phyloP scores from a whole-genome alignment of 2,113 vertebrate genomes.

The Seriola dumerili region DNA sequence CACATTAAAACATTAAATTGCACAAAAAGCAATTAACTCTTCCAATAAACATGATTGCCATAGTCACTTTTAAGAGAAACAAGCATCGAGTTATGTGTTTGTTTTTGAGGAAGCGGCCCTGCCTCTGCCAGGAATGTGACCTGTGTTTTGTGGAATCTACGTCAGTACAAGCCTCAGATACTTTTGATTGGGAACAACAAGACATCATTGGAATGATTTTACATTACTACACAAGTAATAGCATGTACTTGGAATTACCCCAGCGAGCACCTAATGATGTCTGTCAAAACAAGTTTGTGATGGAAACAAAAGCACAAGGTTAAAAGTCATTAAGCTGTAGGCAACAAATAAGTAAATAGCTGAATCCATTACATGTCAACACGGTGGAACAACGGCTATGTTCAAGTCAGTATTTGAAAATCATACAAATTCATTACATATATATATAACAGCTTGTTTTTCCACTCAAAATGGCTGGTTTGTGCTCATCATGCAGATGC shows the following conservation, averaged over 20 bases:
- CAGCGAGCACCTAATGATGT: not conserved
- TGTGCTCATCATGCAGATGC: too few species aligned
- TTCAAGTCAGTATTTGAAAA: not conserved
- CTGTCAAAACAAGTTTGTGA: slow-evolving; percentile 51
- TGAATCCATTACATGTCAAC: not conserved
- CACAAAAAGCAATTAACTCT: not conserved
- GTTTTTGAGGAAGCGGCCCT: not conserved
- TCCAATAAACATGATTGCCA: not conserved
- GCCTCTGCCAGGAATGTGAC: slow-evolving; percentile 10
- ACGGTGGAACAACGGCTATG: not conserved
- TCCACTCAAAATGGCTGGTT: too few species aligned
- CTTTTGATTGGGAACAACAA: slow-evolving; percentile 4
- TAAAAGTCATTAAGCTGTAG: not conserved
- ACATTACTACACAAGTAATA: slow-evolving; percentile 26
- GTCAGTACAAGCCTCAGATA: slow-evolving; percentile 6
- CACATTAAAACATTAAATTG: not conserved
- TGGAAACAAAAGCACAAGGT: slow-evolving; percentile 23
- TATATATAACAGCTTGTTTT: not conserved
- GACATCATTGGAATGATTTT: not conserved
- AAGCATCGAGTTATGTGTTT: not conserved
- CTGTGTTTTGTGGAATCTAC: not conserved
- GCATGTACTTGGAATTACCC: slow-evolving; percentile 11
- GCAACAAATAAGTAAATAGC: not conserved
- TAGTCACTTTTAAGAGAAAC: not conserved
- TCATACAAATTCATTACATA: not conserved